Percentiles rank a stretch among this genome's conserved stretches.
phyloP scores from a whole-genome alignment of 2,113 vertebrate genomes.

The Alligator mississippiensis region DNA sequence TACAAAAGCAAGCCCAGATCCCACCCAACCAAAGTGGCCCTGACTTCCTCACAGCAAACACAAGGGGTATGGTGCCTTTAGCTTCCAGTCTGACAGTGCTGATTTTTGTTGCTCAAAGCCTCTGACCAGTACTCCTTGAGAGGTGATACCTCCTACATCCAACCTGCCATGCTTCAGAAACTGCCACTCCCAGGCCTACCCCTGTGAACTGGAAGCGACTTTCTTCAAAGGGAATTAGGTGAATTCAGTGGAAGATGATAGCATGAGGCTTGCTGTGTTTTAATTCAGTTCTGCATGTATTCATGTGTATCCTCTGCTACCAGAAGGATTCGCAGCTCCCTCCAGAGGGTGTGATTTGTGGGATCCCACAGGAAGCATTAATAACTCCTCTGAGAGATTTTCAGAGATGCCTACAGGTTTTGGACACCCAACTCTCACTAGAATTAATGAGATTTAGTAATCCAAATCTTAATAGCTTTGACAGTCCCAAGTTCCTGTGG shows the following conservation, averaged over 20 bases:
- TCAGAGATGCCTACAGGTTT: neutral
- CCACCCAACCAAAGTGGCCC: neutral
- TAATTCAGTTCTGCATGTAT: neutral
- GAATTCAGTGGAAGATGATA: neutral
- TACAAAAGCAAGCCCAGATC: too few relatives aligned
- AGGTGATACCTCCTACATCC: neutral
- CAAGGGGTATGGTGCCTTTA: too few relatives aligned
- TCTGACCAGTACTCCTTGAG: neutral
- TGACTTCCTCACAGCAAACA: neutral
- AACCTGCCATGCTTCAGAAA: neutral
- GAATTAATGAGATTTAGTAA: neutral
- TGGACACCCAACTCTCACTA: neutral
- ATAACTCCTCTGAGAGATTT: neutral
- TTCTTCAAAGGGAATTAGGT: neutral
- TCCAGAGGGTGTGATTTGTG: neutral
- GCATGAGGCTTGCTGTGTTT: neutral
- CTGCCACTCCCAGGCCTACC: neutral
- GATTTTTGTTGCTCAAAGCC: too few relatives aligned
- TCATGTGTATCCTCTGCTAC: neutral
- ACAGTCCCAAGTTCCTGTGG: neutral
- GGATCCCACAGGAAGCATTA: too few relatives aligned
- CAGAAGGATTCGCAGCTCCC: neutral
- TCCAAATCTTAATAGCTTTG: neutral
- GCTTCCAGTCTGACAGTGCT: too few relatives aligned
- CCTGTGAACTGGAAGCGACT: neutral